phyloP scores from a whole-genome alignment of 2,888 invertebrate species.

The Acronicta leporina region DNA sequence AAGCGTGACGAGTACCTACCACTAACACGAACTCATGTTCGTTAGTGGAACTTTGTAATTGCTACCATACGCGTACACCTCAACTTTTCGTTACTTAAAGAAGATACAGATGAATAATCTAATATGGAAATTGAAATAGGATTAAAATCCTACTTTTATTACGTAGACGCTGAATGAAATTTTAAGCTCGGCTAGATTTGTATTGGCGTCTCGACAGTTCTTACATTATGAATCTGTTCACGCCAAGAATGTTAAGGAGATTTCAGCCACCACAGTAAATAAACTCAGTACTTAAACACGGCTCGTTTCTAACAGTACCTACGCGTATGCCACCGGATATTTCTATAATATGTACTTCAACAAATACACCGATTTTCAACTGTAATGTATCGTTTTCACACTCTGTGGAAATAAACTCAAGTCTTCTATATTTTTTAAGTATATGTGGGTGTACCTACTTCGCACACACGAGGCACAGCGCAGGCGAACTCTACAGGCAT shows the following conservation, averaged over 20 bases:
- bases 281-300: not conserved
- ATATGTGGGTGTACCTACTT: conserved; percentile 21
- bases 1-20: conserved; percentile 72
- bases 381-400: conserved; percentile 7
- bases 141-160: not conserved
- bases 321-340: too few relatives aligned
- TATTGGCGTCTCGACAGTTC: not conserved
- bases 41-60: conserved; percentile 45
- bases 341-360: conserved; percentile 4
- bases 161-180: not conserved
- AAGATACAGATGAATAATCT: not conserved
- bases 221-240: not conserved
- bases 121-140: not conserved
- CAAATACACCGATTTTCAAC: not conserved
- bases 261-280: not conserved
- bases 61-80: conserved; percentile 13
- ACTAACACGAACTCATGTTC: conserved; percentile 19
- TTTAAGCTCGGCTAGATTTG: not conserved
- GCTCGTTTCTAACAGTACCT: too few relatives aligned
- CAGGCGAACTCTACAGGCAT: conserved; percentile 50
- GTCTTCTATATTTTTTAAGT: conserved; percentile 2
- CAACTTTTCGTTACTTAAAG: not conserved
- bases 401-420: not conserved
- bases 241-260: not conserved
- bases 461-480: conserved; percentile 27